A percentile compares a stretch with the other conserved stretches of the same genome.
phyloP scores from a whole-genome alignment of 2,113 vertebrate species.

The Cavia aperea region DNA sequence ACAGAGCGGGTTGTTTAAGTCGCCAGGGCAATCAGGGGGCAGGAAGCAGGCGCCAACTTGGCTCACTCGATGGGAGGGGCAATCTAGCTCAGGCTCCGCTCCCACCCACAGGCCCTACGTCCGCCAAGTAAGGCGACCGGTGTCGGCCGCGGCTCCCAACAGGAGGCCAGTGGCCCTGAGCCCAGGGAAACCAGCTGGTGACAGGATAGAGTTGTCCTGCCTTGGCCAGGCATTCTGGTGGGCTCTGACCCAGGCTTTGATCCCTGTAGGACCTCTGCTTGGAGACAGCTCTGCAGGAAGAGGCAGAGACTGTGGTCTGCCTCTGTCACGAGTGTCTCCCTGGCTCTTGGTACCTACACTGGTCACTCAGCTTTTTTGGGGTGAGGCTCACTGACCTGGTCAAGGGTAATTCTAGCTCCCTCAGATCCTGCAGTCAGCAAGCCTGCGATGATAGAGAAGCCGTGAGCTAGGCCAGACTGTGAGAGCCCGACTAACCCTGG shows the following conservation, averaged over 20 bases:
- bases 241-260: constrained; percentile 48
- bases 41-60: too few species aligned
- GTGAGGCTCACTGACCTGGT: not conserved
- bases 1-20: too few species aligned
- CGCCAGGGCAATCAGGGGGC: too few species aligned
- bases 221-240: constrained; percentile 37
- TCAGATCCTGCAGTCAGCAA: not conserved
- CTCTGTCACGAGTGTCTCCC: not conserved
- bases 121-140: too few species aligned
- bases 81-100: too few species aligned
- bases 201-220: constrained; percentile 64
- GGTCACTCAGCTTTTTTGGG: not conserved
- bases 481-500: not conserved
- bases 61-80: too few species aligned
- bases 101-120: too few species aligned
- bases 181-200: constrained; percentile 62
- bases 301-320: not conserved
- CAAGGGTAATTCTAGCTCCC: not conserved
- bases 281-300: constrained; percentile 6
- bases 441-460: not conserved
- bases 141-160: too few species aligned
- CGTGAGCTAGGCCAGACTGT: not conserved
- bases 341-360: not conserved
- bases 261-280: constrained; percentile 40
- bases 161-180: constrained; percentile 59